Evolutionary conservation across 2,888 invertebrate species (phyloP), one percentile per base, ranked within the genome.

Genomic region (Drosophila niveifrons): DNA sequence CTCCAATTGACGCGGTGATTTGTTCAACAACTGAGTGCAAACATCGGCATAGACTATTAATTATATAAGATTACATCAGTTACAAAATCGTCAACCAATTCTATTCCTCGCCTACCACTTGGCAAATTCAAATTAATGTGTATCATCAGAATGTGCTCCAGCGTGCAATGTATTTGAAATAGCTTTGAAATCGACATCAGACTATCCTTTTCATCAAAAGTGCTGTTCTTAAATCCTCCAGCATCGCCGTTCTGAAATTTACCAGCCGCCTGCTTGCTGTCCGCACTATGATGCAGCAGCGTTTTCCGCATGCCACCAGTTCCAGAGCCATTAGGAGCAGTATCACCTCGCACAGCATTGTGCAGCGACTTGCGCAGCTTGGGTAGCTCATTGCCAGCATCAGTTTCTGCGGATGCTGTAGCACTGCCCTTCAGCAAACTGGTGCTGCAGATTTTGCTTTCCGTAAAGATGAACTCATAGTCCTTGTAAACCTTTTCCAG

Each of bases 401-500:
- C 72, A 1, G 55, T 23, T 17, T 28, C 47, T 1, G 18, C 13
- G 1, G 18, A 15, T 2, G 50, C n/a, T 4, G 75, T 69, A 4
- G 11, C 34, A 18, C 7, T 43, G 43, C 67, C 80, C 53, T 75
- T 87, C 31, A 79, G 78, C 47, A 92, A 83, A 72, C 84, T 89
- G 1, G 79, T 78, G 61, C 89, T 89, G 69, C 92, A 92, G 23
- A 92, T 81, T 78, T 92, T 91, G 66, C 92, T 91, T 64, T 92
- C 92, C 2, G 80, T 86, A 55, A 91, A 92, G 46, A 93, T 92
- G 29, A 89, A 91, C 71, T 92, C 91, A 55, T 92, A 93, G 47
- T 93, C 92, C 77, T 92, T 92, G 43, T 86, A 84, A 1, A 92
- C 65, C 72, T 93, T 93, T 62, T 93, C 92, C 62, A 93, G 72